These are phyloP conservation scores for Pammene fasciana DNA, from an alignment of 2,888 invertebrate species.

Conservation along the genomic window DNA sequence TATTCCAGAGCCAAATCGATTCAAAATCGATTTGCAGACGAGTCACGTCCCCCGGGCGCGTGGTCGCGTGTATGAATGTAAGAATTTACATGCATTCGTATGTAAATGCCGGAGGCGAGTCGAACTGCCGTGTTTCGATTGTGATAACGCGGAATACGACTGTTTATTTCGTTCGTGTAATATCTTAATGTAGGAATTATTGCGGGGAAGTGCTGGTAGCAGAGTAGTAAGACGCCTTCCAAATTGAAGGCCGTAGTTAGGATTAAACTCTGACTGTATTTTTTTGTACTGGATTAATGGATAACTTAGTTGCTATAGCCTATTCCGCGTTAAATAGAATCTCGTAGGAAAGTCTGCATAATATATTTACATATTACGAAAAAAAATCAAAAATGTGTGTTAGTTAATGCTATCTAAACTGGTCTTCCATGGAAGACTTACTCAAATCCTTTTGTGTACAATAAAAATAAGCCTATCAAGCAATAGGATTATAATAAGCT, in stretches of 20 bases:
- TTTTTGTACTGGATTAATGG: no score
- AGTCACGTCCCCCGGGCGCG: conserved; percentile 45
- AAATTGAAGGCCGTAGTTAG: not conserved
- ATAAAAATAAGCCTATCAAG: no score
- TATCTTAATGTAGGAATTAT: conserved; percentile 23
- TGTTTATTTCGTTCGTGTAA: conserved; percentile 27
- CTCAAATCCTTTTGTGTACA: no score
- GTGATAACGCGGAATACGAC: conserved; percentile 34
- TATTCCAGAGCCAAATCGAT: conserved; percentile 51
- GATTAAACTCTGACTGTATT: no score
- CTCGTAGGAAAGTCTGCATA: no score
- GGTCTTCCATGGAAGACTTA: no score
- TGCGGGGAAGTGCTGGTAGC: not conserved
- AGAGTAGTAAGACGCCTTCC: not conserved
- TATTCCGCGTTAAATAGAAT: no score
- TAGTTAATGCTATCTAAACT: no score
- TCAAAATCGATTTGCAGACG: conserved; percentile 45
- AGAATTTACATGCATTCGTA: conserved; percentile 41
- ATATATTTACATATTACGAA: no score
- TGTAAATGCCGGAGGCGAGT: conserved; percentile 36
- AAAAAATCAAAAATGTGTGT: no score
- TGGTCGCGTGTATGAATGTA: conserved; percentile 40
- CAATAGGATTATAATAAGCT: no score
- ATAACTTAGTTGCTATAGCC: no score
- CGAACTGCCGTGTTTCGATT: conserved; percentile 38